A percentile compares a stretch with the other conserved stretches of the same genome.
Conservation (phyloP, 1,140 invertebrate genomes). For the Phymastichus coffea region DNA sequence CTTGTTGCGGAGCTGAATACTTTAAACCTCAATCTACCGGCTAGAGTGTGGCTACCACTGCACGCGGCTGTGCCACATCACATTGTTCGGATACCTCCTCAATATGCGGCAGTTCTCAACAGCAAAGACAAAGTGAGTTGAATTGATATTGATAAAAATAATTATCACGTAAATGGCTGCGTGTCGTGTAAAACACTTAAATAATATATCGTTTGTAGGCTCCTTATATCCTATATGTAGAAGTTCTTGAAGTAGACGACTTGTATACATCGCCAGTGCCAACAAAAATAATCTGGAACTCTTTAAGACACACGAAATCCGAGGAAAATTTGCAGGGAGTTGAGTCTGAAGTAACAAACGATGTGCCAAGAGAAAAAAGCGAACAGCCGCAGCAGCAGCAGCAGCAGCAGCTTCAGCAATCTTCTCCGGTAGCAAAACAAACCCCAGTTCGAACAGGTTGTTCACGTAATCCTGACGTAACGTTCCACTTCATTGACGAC, state of each 20-base stretch:
- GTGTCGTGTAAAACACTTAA: background rate
- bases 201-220: slow-evolving; percentile 75
- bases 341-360: slow-evolving; percentile 40
- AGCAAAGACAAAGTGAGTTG: slow-evolving; percentile 91
- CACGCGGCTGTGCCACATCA: slow-evolving; percentile 72
- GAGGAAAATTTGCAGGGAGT: slow-evolving; percentile 80
- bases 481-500: slow-evolving; percentile 55
- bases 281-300: slow-evolving; percentile 74
- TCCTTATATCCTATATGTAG: slow-evolving; percentile 96
- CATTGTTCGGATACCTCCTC: slow-evolving; percentile 89
- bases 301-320: slow-evolving; percentile 85
- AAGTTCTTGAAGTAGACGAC: slow-evolving; percentile 91
- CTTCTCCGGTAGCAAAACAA: slow-evolving; percentile 39
- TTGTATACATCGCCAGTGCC: slow-evolving; percentile 78
- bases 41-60: slow-evolving; percentile 94
- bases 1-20: slow-evolving; percentile 89
- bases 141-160: background rate
- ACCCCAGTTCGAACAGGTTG: slow-evolving; percentile 46
- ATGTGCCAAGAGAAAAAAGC: slow-evolving; percentile 37
- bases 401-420: too few relatives aligned
- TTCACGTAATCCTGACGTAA: slow-evolving; percentile 43
- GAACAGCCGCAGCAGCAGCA: too few relatives aligned
- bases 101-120: slow-evolving; percentile 94
- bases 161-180: background rate
- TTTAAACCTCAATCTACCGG: slow-evolving; percentile 95